Conservation (phyloP, 2,888 invertebrate species). For the Ophion obscuratus region DNA sequence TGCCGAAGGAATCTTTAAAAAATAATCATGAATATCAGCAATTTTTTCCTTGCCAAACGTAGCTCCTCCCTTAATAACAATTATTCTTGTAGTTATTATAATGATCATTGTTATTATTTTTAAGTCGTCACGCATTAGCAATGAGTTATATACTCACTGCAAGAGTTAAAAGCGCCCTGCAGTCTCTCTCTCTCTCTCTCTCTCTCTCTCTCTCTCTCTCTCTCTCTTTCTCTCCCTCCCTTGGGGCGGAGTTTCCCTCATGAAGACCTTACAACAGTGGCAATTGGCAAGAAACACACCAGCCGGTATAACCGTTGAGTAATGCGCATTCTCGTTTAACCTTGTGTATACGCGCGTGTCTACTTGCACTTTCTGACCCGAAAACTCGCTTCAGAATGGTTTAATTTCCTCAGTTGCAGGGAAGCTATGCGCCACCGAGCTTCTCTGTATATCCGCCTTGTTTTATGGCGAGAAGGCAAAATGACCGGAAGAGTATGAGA, state of each 20-base stretch:
- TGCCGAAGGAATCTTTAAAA: too few relatives aligned
- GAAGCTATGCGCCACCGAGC: slow-evolving; percentile 35
- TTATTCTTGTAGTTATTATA: too few relatives aligned
- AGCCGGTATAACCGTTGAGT: slow-evolving; percentile 13
- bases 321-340: slow-evolving; percentile 65
- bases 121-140: too few relatives aligned
- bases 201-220: too few relatives aligned
- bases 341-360: slow-evolving; percentile 50
- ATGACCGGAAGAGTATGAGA: slow-evolving; percentile 7
- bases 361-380: slow-evolving; percentile 70
- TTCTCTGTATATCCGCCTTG: slow-evolving; percentile 58
- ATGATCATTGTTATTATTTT: too few relatives aligned
- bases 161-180: too few relatives aligned
- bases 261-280: not conserved
- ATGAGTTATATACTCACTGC: too few relatives aligned
- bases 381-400: slow-evolving; percentile 70
- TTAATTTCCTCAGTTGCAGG: slow-evolving; percentile 74
- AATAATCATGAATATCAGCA: too few relatives aligned
- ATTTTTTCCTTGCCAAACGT: too few relatives aligned
- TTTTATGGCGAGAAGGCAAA: slow-evolving; percentile 57
- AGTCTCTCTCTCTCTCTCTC: too few relatives aligned
- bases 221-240: not conserved
- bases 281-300: slow-evolving; percentile 20
- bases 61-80: too few relatives aligned
- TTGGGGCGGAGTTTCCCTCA: not conserved